phyloP scores from a whole-genome alignment of 2,797 vertebrate species.

The Menidia menidia region DNA sequence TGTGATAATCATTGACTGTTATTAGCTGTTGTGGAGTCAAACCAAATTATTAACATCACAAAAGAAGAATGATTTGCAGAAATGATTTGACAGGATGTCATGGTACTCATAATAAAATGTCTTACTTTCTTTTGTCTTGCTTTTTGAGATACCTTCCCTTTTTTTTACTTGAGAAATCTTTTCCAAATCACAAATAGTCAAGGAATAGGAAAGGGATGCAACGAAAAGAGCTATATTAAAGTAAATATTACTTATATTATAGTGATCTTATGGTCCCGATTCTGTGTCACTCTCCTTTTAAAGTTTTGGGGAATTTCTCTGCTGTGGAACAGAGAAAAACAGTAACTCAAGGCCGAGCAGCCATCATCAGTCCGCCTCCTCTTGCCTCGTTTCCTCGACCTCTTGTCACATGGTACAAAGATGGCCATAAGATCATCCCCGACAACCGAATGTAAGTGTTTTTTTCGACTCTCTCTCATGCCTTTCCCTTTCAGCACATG shows the following conservation, averaged over 20 bases:
- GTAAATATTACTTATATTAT: too few species aligned
- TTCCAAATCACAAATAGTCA: too few species aligned
- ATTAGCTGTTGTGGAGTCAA: too few species aligned
- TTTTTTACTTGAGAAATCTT: too few species aligned
- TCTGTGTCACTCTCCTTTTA: conserved; percentile 6
- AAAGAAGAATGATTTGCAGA: neutral
- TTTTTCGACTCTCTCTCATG: neutral
- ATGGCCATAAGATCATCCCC: conserved; percentile 94
- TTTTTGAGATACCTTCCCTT: too few species aligned
- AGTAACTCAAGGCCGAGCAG: conserved; percentile 85
- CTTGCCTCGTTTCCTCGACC: conserved; percentile 88
- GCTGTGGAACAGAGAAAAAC: conserved; percentile 85
- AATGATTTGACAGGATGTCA: too few species aligned
- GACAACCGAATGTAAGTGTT: conserved; percentile 90
- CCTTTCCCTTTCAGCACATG: neutral
- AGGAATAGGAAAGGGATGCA: too few species aligned
- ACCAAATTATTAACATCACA: conserved; percentile 1
- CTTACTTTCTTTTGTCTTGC: too few species aligned
- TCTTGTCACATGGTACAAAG: conserved; percentile 94
- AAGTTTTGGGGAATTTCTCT: conserved; percentile 89
- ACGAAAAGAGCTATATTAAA: too few species aligned
- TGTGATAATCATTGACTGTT: too few species aligned
- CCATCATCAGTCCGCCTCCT: conserved; percentile 83
- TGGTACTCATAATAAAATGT: too few species aligned
- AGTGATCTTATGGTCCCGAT: neutral